Base-by-base conservation (phyloP, 2,113 vertebrate species). In the Heptranchias perlo region DNA sequence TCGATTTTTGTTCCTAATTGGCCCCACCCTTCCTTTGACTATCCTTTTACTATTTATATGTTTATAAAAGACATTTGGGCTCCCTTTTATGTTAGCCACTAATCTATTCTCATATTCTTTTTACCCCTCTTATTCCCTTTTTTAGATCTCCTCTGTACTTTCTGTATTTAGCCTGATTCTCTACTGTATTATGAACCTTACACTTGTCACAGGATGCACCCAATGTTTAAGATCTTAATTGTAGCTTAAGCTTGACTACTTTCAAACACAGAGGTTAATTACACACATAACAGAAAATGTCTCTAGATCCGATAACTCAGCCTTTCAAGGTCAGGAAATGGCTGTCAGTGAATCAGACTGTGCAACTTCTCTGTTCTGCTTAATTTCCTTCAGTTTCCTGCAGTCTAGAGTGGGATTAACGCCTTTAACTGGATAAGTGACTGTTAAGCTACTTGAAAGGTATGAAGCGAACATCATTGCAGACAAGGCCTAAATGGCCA, bases 211-310 rank as follows among this genome's bases (percentile, higher is more conserved):
- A 61, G 54, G 31, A 92, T 92, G 87, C 31, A 92, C 28, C 13
- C 87, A 92, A 92, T 61, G 11, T 92, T 92, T 61, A 92, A 61
- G 54, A 92, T 61, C 87, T n/a, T 92, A 92, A 92, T 92, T 92
- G 87, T 92, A 92, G 87, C 87, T 92, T 92, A 92, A 61, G 28
- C 87, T 14, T 61, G 52, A 92, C 52, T 61, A 31, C 54, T 35
- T 92, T 92, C 52, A 92, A 61, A 92, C 87, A 91, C n/a, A 54
- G 78, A 5, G 78, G 47, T 54, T 54, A 54, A 89, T 89, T 89
- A 89, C 86, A 89, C 49, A 54, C 86, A 25, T 52, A 31, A 54
- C 86, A 89, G 49, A 92, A 58, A 61, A 58, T 21, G 87, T 92
- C 52, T 92, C 52, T 16, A 35, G 52, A 58, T 92, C 49, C 49